Evolutionary conservation across 2,797 vertebrate genomes (phyloP), one percentile per base, ranked within the genome.

Genomic region (Oryzias sinensis): DNA sequence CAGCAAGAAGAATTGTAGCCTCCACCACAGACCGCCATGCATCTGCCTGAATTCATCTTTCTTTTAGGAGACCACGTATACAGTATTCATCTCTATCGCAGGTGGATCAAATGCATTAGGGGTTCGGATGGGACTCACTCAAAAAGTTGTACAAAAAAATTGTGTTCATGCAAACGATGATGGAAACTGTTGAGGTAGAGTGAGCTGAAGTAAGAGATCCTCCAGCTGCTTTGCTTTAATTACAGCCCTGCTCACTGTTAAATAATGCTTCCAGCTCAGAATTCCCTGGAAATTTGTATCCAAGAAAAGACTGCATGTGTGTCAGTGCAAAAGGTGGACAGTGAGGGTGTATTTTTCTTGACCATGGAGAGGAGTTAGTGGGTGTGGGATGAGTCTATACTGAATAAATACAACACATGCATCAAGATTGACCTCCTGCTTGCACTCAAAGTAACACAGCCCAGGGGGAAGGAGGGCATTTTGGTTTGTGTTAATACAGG

Each of bases 381-480:
- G 78, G 85, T 71, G 76, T 70, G 50, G 37, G 66, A 60, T 49
- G 15, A 65, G 68, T 80, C 56, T 70, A 47, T 60, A 64, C 17
- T 68, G 63, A 49, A 72, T 66, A 60, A 40, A 66, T 48, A 43
- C 43, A 57, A 51, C 46, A 6, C 45, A n/a, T 49, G 53, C 42
- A 50, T 15, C 59, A 17, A 33, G 29, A 27, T 72, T 75, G 72
- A 85, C 79, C 75, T 84, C 43, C 29, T 61, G 48, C 20, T 37
- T 43, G 24, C 25, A 71, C 59, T 62, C 53, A 54, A 54, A 43
- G 51, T 53, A 72, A 45, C 53, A 45, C 40, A 65, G 24, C 53
- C 51, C 63, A 54, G 27, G 25, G 58, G 44, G 58, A 47, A 48
- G 47, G 4, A 33, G 41, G 46, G 43, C 57, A 7, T 48, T 24